Evolutionary conservation across 1,140 invertebrate species (phyloP), one percentile per base, ranked within the genome.

Genomic region (Lanistes nyassanus): DNA sequence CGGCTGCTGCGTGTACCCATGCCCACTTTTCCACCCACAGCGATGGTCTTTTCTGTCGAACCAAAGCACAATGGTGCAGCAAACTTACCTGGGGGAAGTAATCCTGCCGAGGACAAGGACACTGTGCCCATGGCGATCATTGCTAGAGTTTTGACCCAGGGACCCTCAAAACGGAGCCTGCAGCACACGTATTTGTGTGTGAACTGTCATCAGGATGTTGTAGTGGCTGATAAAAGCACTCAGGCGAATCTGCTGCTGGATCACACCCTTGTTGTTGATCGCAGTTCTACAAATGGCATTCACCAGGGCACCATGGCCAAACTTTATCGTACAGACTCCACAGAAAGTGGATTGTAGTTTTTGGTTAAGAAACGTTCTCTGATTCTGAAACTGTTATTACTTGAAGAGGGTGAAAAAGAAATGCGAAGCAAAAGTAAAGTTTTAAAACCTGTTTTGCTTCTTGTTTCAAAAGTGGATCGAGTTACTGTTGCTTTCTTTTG

Each of bases 81-180:
- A 76, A 53, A 74, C 31, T 36, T 60, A 26, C 11, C 67, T 34
- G 58, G 69, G 31, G 70, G 55, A 26, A 68, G 60, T 64, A 68
- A 68, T 53, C 42, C 39, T 13, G 67, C 68, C 29, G 79, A 84
- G 3, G 81, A 86, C 62, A 75, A 76, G 31, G 95, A 96, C 76
- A 93, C 95, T 81, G 95, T 98, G 34, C 97, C 96, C 16, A 95
- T 95, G 47, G 94, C 95, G 23, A 93, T 98, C 65, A 96, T 98
- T 93, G 96, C 96, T 3, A 96, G 97, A 91, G 95, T 97, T 62
- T 90, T 98, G 39, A 94, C 97, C 86, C 96, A 97, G 79, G 91
- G 81, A 39, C 81, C 86, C 51, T 71, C 82, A 13, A 81, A 78
- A 34, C 79, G 80, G n/a, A 81, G 80, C 62, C 76, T 76, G 3